Percentiles rank a stretch among this genome's conserved stretches.
These are phyloP conservation scores for Sisyra terminalis DNA, from an alignment of 2,888 invertebrate genomes.

Conservation along the genomic window DNA sequence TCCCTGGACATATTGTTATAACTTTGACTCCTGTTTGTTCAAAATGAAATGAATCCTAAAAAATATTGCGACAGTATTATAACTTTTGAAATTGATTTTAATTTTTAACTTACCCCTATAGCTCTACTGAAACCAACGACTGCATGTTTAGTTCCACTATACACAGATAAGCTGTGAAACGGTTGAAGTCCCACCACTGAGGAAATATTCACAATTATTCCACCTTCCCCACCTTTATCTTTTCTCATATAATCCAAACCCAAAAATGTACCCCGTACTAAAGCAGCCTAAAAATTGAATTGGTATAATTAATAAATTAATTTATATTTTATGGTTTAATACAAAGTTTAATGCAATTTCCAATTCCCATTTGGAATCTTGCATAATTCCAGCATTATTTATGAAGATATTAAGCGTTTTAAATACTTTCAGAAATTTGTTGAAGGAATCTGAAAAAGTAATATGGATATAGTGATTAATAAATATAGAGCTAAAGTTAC, in stretches of 20 bases:
- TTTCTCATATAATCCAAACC: constrained; percentile 40
- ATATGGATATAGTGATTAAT: too few species aligned
- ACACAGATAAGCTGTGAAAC: constrained; percentile 35
- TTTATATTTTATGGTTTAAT: constrained; percentile 15
- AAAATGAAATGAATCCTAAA: constrained; percentile 18
- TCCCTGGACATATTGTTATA: constrained; percentile 28
- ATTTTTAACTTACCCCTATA: constrained; percentile 21
- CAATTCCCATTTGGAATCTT: constrained; percentile 58
- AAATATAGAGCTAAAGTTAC: too few species aligned
- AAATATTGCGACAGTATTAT: background rate
- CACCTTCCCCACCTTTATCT: constrained; percentile 41
- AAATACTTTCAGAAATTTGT: constrained; percentile 25
- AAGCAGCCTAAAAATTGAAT: constrained; percentile 23
- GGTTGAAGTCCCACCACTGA: constrained; percentile 40
- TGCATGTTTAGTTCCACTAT: constrained; percentile 41
- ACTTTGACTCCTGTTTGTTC: constrained; percentile 25
- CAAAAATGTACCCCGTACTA: constrained; percentile 31
- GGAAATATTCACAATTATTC: constrained; percentile 48
- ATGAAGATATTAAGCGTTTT: constrained; percentile 36
- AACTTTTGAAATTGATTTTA: constrained; percentile 8
- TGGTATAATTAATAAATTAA: constrained; percentile 7
- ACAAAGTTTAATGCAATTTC: constrained; percentile 38
- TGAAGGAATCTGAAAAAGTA: constrained; percentile 21
- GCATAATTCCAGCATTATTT: constrained; percentile 67
- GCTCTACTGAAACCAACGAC: constrained; percentile 34